These are phyloP conservation scores for Plumapathes pennacea DNA, from an alignment of 92 coral and sea anemone species.

Conservation along the genomic window DNA sequence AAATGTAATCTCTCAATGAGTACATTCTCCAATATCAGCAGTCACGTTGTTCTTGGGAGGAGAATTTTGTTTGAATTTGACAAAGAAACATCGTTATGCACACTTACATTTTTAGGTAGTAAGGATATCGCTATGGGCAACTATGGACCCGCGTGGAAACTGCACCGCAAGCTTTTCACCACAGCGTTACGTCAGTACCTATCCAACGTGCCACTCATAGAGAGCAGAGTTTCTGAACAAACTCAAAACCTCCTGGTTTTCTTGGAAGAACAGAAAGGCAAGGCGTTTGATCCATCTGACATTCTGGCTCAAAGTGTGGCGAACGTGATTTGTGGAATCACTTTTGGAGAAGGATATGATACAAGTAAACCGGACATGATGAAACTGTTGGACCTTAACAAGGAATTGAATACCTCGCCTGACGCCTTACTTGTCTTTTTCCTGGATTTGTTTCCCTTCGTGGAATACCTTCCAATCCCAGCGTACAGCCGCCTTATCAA, in stretches of 20 bases:
- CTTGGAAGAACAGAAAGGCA: conserved; percentile 34
- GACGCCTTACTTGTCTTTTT: conserved; percentile 14
- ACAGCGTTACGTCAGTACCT: conserved; percentile 51
- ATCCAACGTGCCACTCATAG: conserved; percentile 28
- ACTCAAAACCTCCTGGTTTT: conserved; percentile 38
- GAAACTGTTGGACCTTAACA: conserved; percentile 14
- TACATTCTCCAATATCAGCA: no score
- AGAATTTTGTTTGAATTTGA: no score
- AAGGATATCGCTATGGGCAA: conserved; percentile 54
- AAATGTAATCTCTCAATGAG: no score
- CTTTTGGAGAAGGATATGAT: conserved; percentile 61
- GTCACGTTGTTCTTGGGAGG: no score
- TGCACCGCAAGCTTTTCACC: conserved; percentile 65
- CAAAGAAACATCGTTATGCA: no score
- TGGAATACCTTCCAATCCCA: neutral
- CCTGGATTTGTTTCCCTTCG: conserved; percentile 19
- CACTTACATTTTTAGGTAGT: conserved; percentile 12
- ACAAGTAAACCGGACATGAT: conserved; percentile 52
- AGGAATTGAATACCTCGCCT: conserved; percentile 5
- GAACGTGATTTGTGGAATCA: conserved; percentile 61
- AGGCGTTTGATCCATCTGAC: conserved; percentile 59
- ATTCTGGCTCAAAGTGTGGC: conserved; percentile 53
- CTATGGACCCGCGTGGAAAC: conserved; percentile 69
- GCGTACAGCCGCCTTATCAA: neutral
- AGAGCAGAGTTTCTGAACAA: conserved; percentile 43